Evolutionary conservation across 2,888 invertebrate species (phyloP), one percentile per base, ranked within the genome.

Genomic region (Chouioia cunea): DNA sequence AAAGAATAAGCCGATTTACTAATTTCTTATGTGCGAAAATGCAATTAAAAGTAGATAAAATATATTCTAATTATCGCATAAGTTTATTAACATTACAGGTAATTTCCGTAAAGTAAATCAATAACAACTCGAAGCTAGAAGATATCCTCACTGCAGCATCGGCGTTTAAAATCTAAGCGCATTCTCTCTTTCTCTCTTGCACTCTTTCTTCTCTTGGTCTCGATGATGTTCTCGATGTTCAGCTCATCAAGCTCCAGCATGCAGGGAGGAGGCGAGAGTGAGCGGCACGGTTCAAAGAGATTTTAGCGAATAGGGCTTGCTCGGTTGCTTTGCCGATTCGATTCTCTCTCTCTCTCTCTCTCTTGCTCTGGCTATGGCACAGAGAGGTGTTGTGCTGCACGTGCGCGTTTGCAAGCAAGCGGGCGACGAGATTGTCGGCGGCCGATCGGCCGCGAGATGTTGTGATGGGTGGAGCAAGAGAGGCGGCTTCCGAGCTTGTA

Each of bases 401-500:
- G 20, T n/a, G 57, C 15, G 22, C 3, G 36, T 12, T 18, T 44
- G 46, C 23, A 36, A 44, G 15, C 46, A 44, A 52, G 70, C 48
- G 53, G n/a, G 47, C 58, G 62, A 65, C 63, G 64, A 59, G 57
- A 62, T 65, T 63, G 59, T 59, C 47, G 60, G 67, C 44, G 47
- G 43, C 8, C n/a, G 43, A 12, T 18, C 15, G 44, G 73, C 77
- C 77, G 79, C 78, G 81, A 80, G 81, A 81, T 82, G 83, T 82
- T 81, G 82, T 80, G 83, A 83, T 82, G 84, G 85, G 84, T 82
- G 84, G 84, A 84, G 83, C 82, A 81, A 82, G 83, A 84, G 83
- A 83, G 84, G 84, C 85, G 85, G 85, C 85, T 84, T 82, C 85
- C 81, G 83, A 84, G 85, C 85, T 85, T 85, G 85, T 85, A 85